Percentiles rank a stretch among this genome's conserved stretches.
These are phyloP conservation scores for Sphenodon punctatus DNA, from an alignment of 2,797 vertebrate genomes.

Conservation along the genomic window DNA sequence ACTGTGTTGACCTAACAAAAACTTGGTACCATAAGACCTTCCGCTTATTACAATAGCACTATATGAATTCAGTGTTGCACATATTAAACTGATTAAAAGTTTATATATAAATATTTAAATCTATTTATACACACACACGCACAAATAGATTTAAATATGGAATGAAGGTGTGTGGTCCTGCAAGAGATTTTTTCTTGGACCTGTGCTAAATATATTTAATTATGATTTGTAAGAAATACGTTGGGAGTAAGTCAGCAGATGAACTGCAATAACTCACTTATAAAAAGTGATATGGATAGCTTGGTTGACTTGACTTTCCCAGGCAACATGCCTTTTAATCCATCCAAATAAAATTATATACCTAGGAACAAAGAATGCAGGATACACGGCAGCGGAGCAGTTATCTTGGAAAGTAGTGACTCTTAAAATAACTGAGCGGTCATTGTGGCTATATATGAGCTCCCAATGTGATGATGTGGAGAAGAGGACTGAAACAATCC, in stretches of 20 bases:
- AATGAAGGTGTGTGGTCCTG: no score
- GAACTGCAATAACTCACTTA: no score
- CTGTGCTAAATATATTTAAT: no score
- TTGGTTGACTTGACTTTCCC: background rate
- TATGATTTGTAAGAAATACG: no score
- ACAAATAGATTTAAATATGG: no score
- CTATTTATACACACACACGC: background rate
- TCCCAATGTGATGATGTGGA: background rate
- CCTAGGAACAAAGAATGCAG: background rate
- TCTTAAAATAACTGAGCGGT: background rate
- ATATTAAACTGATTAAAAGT: background rate
- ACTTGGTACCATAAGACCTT: background rate
- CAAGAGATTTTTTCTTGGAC: no score
- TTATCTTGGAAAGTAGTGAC: background rate
- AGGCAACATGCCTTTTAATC: background rate
- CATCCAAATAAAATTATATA: background rate
- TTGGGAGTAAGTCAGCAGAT: no score
- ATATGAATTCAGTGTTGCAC: background rate
- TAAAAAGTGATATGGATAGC: background rate
- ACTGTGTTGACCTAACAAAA: background rate
- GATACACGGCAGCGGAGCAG: background rate
- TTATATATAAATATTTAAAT: background rate
- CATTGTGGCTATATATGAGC: background rate
- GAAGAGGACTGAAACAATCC: background rate
- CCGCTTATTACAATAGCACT: background rate